Conservation (phyloP, 2,113 vertebrate species). For the Ochotona princeps region DNA sequence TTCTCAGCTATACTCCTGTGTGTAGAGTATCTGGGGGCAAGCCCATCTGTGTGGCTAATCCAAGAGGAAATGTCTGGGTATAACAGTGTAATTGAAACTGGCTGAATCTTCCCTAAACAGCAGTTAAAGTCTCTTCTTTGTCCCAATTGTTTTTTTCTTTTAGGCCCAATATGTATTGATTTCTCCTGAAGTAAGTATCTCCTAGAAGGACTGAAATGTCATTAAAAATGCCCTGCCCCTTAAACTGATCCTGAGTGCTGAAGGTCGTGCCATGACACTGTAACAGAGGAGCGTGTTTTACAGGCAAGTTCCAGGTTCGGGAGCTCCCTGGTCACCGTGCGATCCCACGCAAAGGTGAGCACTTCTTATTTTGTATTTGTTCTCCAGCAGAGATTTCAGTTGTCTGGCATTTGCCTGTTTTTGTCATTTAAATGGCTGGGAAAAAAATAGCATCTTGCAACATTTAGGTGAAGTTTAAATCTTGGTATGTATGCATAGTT, state of each 20-base stretch:
- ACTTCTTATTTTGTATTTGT: not conserved
- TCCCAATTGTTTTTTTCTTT: not conserved
- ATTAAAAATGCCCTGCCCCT: not conserved
- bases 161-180: conserved; percentile 87
- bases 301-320: conserved; percentile 88
- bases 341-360: conserved; percentile 84
- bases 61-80: not conserved
- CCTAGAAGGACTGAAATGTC: not conserved
- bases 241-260: not conserved
- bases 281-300: conserved; percentile 67
- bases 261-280: no score
- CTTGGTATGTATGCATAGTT: not conserved
- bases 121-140: not conserved
- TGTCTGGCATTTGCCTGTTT: no score
- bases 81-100: not conserved
- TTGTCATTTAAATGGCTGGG: not conserved
- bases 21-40: not conserved
- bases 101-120: not conserved
- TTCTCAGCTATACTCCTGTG: not conserved
- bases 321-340: conserved; percentile 81
- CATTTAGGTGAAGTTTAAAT: not conserved
- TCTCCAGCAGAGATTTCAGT: not conserved
- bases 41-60: not conserved
- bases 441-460: not conserved
- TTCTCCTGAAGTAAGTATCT: conserved; percentile 87